phyloP scores from a whole-genome alignment of 2,113 vertebrate species.

The Grammatotria lemairii region DNA sequence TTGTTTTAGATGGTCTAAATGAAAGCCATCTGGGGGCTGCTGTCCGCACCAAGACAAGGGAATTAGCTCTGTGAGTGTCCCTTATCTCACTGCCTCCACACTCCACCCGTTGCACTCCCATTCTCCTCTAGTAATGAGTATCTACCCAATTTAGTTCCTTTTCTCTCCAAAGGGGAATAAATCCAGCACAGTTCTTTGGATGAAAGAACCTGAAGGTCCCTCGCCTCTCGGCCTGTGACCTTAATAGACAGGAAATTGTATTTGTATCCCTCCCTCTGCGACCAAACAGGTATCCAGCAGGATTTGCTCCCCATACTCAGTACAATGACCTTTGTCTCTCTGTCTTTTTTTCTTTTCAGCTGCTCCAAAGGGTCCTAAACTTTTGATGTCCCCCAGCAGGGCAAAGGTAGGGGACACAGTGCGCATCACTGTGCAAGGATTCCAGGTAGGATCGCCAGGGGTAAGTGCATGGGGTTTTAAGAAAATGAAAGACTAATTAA shows the following conservation, averaged over 20 bases:
- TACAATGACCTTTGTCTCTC: conserved; percentile 54
- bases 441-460: conserved; percentile 79
- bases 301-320: conserved; percentile 31
- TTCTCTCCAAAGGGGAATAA: conserved; percentile 64
- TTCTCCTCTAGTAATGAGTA: conserved; percentile 74
- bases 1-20: conserved; percentile 66
- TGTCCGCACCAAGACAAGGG: conserved; percentile 63
- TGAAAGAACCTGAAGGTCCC: conserved; percentile 58
- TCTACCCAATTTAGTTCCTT: conserved; percentile 71
- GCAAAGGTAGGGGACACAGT: conserved; percentile 94
- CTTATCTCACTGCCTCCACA: conserved; percentile 71
- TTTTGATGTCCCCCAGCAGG: conserved; percentile 82
- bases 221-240: conserved; percentile 52
- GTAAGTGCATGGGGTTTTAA: conserved; percentile 50
- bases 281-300: conserved; percentile 47
- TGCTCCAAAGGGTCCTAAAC: conserved; percentile 91
- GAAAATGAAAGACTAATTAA: conserved; percentile 5
- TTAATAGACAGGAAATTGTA: conserved; percentile 72
- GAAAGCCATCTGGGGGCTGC: conserved; percentile 62
- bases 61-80: conserved; percentile 69
- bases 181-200: conserved; percentile 57
- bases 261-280: conserved; percentile 44
- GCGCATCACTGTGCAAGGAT: conserved; percentile 88
- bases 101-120: conserved; percentile 60
- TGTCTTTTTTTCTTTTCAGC: conserved; percentile 65